Conservation (phyloP, 2,888 invertebrate species). For the Trimorus sp. region DNA sequence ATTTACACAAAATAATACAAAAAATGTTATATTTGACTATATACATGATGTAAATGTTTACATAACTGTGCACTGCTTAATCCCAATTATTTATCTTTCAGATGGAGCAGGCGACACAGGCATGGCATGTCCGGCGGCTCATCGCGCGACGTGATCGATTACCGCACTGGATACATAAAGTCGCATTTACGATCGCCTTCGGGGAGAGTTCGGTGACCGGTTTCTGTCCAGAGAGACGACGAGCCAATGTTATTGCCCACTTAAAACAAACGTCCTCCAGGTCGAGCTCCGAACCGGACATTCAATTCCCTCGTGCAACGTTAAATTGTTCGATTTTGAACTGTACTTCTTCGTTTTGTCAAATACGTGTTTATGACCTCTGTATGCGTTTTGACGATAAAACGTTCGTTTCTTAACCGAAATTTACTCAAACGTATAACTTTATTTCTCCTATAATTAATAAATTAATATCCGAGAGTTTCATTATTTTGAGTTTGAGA, state of each 20-base stretch:
- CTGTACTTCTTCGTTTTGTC: slow-evolving; percentile 26
- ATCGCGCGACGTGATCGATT: slow-evolving; percentile 88
- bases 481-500: no score
- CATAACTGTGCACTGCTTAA: no score
- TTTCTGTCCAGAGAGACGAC: slow-evolving; percentile 38
- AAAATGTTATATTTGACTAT: no score
- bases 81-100: slow-evolving; percentile 78
- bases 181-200: slow-evolving; percentile 96
- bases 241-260: slow-evolving; percentile 14
- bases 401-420: slow-evolving; percentile 35
- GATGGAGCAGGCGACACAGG: slow-evolving; percentile 92
- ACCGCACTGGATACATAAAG: slow-evolving; percentile 93
- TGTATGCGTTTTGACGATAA: slow-evolving; percentile 51
- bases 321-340: slow-evolving; percentile 58
- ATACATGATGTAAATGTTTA: no score
- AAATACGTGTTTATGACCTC: slow-evolving; percentile 33
- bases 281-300: slow-evolving; percentile 47
- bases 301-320: slow-evolving; percentile 52
- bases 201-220: slow-evolving; percentile 93
- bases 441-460: not conserved
- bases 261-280: slow-evolving; percentile 49
- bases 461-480: no score
- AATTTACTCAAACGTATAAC: not conserved
- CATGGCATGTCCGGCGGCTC: slow-evolving; percentile 83
- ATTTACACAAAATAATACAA: no score